A percentile compares a stretch with the other conserved stretches of the same genome.
phyloP scores from a whole-genome alignment of 2,888 invertebrate genomes.

The Teleogryllus oceanicus region DNA sequence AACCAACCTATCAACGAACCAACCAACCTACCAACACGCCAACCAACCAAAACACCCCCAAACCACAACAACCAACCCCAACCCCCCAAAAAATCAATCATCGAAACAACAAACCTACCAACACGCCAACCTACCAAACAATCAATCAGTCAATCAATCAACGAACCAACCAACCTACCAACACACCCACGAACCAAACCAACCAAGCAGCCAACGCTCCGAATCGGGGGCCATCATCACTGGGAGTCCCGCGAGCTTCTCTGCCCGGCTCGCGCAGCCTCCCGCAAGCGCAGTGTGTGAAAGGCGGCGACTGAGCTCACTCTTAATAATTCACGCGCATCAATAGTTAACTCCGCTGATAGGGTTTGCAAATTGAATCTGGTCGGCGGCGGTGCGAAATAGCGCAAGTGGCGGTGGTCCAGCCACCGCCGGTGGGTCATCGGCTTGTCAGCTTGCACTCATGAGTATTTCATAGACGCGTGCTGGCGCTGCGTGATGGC shows the following conservation, averaged over 20 bases:
- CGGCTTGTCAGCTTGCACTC: neutral
- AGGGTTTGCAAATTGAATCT: slow-evolving; percentile 18
- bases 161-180: no score
- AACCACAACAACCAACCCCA: no score
- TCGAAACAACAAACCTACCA: no score
- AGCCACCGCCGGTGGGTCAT: neutral
- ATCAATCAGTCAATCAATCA: no score
- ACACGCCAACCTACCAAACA: no score
- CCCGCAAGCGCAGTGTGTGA: neutral
- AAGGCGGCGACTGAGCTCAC: neutral
- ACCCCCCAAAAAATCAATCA: no score
- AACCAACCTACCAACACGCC: no score
- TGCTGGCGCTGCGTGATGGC: neutral
- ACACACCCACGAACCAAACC: no score
- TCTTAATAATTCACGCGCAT: slow-evolving; percentile 5
- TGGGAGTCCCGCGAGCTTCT: neutral
- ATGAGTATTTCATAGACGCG: neutral
- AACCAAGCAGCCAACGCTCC: no score
- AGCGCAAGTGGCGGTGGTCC: neutral
- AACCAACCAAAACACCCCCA: no score
- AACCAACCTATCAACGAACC: no score
- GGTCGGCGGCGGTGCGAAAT: neutral
- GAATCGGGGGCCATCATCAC: no score
- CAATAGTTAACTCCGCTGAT: slow-evolving; percentile 3
- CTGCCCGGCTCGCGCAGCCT: neutral